These are phyloP conservation scores for Gadopsis bispinosus DNA, from an alignment of 2,797 vertebrate species.

Conservation along the genomic window DNA sequence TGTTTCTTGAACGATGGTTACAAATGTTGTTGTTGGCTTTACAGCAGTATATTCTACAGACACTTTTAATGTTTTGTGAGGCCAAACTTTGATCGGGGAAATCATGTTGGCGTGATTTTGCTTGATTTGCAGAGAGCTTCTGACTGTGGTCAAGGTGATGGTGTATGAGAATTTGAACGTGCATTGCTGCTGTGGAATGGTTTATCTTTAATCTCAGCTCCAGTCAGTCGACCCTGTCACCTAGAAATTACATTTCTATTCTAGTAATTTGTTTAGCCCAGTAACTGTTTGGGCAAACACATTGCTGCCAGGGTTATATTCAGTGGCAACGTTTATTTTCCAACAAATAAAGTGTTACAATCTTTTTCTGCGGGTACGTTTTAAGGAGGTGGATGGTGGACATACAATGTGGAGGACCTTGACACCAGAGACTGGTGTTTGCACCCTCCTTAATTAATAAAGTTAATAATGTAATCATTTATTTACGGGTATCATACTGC, in stretches of 20 bases:
- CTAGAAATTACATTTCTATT: neutral
- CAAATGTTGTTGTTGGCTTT: neutral
- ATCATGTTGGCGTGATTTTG: neutral
- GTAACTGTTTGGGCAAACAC: neutral
- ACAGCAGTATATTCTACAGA: neutral
- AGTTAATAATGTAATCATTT: too few species aligned
- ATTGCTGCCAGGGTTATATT: neutral
- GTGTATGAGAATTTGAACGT: neutral
- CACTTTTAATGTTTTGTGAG: neutral
- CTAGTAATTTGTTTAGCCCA: neutral
- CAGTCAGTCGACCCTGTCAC: neutral
- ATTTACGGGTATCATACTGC: too few species aligned
- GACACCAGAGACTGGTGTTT: too few species aligned
- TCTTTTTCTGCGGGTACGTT: neutral
- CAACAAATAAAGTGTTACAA: too few species aligned
- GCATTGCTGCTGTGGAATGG: slow-evolving; percentile 1
- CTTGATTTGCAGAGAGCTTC: neutral
- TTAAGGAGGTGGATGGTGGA: too few species aligned
- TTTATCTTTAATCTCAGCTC: neutral
- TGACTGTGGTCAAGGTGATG: neutral
- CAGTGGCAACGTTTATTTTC: neutral
- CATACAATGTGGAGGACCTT: too few species aligned
- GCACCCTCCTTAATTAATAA: neutral
- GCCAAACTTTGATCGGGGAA: neutral
- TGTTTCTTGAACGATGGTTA: neutral